phyloP scores from a whole-genome alignment of 2,888 invertebrate species.

The Hesperia comma region DNA sequence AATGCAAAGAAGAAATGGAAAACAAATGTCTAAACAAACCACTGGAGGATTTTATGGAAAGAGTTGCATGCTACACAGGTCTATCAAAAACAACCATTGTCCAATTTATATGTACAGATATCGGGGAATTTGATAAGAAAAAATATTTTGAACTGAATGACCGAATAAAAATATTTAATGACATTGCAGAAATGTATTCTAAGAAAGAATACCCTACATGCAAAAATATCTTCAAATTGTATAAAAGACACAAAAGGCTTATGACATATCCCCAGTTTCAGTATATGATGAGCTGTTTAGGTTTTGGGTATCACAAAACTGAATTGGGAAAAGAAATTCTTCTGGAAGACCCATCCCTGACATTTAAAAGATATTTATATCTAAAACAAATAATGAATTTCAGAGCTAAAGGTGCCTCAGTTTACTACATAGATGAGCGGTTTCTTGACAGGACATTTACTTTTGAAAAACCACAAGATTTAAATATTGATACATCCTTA shows the following conservation, averaged over 20 bases:
- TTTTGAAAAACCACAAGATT: constrained; percentile 46
- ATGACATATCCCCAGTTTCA: constrained; percentile 33
- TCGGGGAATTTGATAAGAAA: neutral
- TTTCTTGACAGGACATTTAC: constrained; percentile 45
- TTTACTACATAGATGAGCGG: constrained; percentile 61
- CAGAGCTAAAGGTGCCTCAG: constrained; percentile 41
- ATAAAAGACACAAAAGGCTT: constrained; percentile 28
- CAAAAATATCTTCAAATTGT: constrained; percentile 5
- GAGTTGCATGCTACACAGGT: constrained; percentile 52
- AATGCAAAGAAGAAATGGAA: constrained; percentile 50
- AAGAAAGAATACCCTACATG: constrained; percentile 37
- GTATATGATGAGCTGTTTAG: constrained; percentile 46
- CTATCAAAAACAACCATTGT: constrained; percentile 36
- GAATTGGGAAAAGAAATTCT: constrained; percentile 48
- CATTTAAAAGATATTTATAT: constrained; percentile 57
- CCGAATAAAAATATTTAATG: constrained; percentile 46
- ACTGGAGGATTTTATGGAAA: constrained; percentile 47
- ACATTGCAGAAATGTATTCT: constrained; percentile 43
- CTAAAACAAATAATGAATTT: constrained; percentile 53
- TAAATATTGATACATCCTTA: constrained; percentile 25
- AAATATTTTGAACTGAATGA: constrained; percentile 43
- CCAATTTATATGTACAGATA: constrained; percentile 19
- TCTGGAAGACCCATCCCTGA: constrained; percentile 56
- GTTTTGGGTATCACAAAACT: constrained; percentile 50
- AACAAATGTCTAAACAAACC: constrained; percentile 44